These are phyloP conservation scores for Drosophila sordidapex DNA, from an alignment of 2,888 invertebrate species.

Conservation along the genomic window DNA sequence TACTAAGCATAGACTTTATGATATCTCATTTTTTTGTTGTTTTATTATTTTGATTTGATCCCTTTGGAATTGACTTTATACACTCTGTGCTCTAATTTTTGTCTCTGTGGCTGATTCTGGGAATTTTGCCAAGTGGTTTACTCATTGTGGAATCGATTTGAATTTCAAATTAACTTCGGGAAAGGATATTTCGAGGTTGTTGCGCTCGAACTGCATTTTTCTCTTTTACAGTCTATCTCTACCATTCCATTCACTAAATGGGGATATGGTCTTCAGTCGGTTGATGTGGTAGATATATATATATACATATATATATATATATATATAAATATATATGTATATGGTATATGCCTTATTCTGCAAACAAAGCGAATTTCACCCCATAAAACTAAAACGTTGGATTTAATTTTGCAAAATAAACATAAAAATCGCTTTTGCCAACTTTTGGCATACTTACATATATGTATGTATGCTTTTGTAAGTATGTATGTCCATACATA, in stretches of 20 bases:
- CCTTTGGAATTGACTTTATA: neutral
- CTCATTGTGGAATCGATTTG: neutral
- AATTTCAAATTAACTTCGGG: neutral
- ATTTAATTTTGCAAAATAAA: conserved; percentile 80
- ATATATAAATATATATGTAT: conserved; percentile 6
- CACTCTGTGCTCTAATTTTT: neutral
- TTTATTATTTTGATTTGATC: neutral
- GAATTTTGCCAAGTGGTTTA: neutral
- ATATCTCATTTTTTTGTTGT: neutral
- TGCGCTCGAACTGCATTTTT: neutral
- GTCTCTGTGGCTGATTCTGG: neutral
- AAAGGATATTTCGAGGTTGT: conserved; percentile 23
- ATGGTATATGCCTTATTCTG: conserved; percentile 52
- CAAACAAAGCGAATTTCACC: conserved; percentile 79
- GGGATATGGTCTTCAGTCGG: conserved; percentile 11
- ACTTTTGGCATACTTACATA: conserved; percentile 4
- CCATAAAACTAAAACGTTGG: conserved; percentile 78
- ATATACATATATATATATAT: conserved; percentile 9
- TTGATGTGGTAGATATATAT: conserved; percentile 14
- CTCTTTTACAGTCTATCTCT: neutral
- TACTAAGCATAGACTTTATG: neutral
- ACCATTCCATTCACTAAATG: neutral
- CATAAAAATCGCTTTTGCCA: conserved; percentile 65
- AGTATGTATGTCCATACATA: neutral
- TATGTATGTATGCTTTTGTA: neutral